These are phyloP conservation scores for Drosophila cardini DNA, from an alignment of 1,140 invertebrate species.

Conservation along the genomic window DNA sequence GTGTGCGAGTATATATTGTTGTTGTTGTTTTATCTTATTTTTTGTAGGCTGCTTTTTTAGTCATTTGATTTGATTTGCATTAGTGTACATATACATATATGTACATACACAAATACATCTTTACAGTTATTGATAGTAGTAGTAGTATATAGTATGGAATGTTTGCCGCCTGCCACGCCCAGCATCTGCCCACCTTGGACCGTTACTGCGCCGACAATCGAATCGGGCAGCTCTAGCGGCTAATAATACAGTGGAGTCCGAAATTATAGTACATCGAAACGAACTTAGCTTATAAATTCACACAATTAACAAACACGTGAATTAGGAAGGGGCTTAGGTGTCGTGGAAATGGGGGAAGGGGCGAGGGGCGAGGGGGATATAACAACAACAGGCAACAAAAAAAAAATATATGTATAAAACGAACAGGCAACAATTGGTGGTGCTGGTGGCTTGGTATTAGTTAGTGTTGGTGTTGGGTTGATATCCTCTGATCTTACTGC, in stretches of 20 bases:
- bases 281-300: constrained; percentile 73
- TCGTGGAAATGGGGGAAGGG: not conserved
- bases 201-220: constrained; percentile 35
- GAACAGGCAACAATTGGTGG: constrained; percentile 70
- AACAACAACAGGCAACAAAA: constrained; percentile 81
- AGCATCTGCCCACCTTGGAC: constrained; percentile 62
- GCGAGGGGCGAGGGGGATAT: constrained; percentile 9
- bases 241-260: constrained; percentile 62
- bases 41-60: constrained; percentile 11
- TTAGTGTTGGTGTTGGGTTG: constrained; percentile 26
- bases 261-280: constrained; percentile 72
- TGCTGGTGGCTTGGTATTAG: constrained; percentile 27
- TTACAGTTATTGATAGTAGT: constrained; percentile 23
- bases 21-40: not conserved
- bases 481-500: constrained; percentile 60
- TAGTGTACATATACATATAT: constrained; percentile 15
- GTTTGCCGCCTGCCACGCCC: constrained; percentile 70
- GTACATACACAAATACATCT: constrained; percentile 13
- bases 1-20: constrained; percentile 20
- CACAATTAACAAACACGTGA: constrained; percentile 68
- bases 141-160: constrained; percentile 65
- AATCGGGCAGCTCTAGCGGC: constrained; percentile 39
- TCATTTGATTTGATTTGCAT: constrained; percentile 25
- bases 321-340: not conserved
- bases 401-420: constrained; percentile 39